A percentile compares a stretch with the other conserved stretches of the same genome.
Conservation (phyloP, 1,140 invertebrate genomes). For the Zaprionus camerounensis region DNA sequence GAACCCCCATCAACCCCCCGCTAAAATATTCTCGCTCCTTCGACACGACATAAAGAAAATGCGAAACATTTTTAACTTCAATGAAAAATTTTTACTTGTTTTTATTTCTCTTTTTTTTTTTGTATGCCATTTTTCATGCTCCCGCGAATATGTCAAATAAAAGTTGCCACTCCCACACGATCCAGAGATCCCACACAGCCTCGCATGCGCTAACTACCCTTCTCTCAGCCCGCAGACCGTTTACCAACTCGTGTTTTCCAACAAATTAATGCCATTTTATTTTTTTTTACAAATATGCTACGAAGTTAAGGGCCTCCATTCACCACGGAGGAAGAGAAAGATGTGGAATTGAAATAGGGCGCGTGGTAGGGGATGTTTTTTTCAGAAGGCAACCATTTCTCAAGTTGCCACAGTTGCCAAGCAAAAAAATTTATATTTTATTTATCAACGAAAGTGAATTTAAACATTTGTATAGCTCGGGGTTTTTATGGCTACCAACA, state of each 20-base stretch:
- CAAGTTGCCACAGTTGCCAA: constrained; percentile 69
- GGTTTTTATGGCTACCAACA: not conserved
- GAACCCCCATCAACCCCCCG: not conserved
- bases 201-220: constrained; percentile 14
- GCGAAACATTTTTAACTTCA: constrained; percentile 75
- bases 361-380: constrained; percentile 11
- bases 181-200: not conserved
- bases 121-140: constrained; percentile 77
- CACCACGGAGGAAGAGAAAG: not conserved
- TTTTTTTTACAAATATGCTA: constrained; percentile 76
- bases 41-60: constrained; percentile 64
- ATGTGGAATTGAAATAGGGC: constrained; percentile 10
- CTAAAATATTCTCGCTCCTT: constrained; percentile 22
- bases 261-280: constrained; percentile 83
- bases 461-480: constrained; percentile 54
- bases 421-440: constrained; percentile 73
- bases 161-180: constrained; percentile 50
- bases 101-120: constrained; percentile 26
- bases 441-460: constrained; percentile 76
- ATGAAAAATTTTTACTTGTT: constrained; percentile 73
- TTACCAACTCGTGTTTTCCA: constrained; percentile 54
- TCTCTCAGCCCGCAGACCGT: not conserved
- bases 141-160: constrained; percentile 80
- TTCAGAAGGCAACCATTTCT: constrained; percentile 60
- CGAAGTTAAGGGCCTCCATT: constrained; percentile 37